phyloP scores from a whole-genome alignment of 2,888 invertebrate species.

The Margaritifera margaritifera region DNA sequence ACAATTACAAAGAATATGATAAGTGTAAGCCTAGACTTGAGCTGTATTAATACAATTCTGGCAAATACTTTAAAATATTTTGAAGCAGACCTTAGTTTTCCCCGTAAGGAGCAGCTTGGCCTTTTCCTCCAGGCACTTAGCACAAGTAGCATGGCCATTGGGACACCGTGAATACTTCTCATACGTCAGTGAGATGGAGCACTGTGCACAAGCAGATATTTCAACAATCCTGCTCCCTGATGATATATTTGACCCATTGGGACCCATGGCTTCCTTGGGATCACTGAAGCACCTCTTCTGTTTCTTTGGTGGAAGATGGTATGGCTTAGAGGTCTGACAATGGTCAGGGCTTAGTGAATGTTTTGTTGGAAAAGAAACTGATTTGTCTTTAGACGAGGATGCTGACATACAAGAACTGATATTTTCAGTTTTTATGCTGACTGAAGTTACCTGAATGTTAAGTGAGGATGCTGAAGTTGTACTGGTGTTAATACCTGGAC shows the following conservation, averaged over 20 bases:
- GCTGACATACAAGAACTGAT: too few species aligned
- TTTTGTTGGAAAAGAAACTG: too few species aligned
- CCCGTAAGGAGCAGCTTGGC: constrained; percentile 64
- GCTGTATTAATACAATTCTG: too few species aligned
- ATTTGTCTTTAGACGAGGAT: too few species aligned
- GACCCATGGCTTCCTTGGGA: constrained; percentile 5
- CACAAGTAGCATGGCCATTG: constrained; percentile 60
- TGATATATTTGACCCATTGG: background rate
- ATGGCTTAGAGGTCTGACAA: background rate
- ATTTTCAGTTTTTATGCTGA: too few species aligned
- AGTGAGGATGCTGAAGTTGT: too few species aligned
- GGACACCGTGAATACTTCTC: constrained; percentile 55
- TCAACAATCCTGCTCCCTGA: constrained; percentile 12
- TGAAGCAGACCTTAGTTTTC: constrained; percentile 47
- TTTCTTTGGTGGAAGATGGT: constrained; percentile 52
- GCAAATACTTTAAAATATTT: too few species aligned
- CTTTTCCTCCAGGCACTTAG: constrained; percentile 59
- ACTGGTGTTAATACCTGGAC: too few species aligned
- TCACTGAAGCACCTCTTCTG: constrained; percentile 41
- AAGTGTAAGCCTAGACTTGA: too few species aligned
- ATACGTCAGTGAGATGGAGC: constrained; percentile 34
- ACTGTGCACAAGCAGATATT: constrained; percentile 40
- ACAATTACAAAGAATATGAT: too few species aligned
- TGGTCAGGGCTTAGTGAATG: too few species aligned
- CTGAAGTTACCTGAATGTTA: too few species aligned